Evolutionary conservation across 35 echinoderm and acorn worm genomes (phyloP), one percentile per base, ranked within the genome.

Genomic region (Chiridota heheva): DNA sequence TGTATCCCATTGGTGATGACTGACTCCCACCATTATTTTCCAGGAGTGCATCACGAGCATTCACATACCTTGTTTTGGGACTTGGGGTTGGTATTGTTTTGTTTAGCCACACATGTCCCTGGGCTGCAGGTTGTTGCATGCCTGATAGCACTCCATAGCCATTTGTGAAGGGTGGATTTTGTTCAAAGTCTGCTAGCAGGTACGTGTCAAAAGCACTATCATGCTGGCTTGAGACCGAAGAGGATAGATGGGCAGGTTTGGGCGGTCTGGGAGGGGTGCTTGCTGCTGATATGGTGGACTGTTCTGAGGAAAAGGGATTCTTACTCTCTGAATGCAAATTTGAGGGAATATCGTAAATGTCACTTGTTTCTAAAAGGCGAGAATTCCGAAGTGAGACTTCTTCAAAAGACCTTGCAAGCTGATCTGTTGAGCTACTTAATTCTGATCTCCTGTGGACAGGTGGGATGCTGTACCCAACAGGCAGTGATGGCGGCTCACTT

Each of bases 101-200:
- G 15, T 78, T 42, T 2, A 78, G 75, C 75, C 75, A 78, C 12
- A 60, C 51, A 42, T 78, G 75, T 27, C 75, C 75, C 58, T 78
- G 51, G 18, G 75, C 51, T 61, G 75, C 29, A 38, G 75, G 75
- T 31, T 26, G 55, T 15, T 34, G n/a, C n/a, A n/a, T n/a, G n/a
- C n/a, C n/a, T n/a, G 53, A 3, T 26, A 3, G 13, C 8, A 29
- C 36, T 15, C 69, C 25, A 61, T 78, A 58, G 58, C 75, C 75
- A 78, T 78, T 78, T 1, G 58, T 40, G 4, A 78, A 32, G 5
- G 17, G 31, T 37, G 31, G 53, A 0, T 34, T 60, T 13, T 61
- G 34, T 16, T 61, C 47, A 34, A 59, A 7, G 5, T 37, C 75
- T 24, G 75, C n/a, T n/a, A n/a, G n/a, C n/a, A n/a, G n/a, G n/a